phyloP scores from a whole-genome alignment of 1,140 invertebrate genomes.

The Planococcus citri region DNA sequence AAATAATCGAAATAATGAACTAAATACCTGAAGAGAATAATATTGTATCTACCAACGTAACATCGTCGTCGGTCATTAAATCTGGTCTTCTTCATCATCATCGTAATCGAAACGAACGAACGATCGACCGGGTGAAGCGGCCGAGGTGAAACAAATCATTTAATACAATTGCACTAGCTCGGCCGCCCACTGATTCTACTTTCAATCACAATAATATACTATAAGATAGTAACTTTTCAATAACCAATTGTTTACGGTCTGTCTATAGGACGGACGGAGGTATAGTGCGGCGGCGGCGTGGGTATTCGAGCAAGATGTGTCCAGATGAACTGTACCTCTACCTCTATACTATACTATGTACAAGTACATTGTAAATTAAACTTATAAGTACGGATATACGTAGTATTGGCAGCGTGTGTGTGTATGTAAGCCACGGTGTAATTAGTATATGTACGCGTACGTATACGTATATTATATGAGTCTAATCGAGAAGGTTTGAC shows the following conservation, averaged over 20 bases:
- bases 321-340: no score
- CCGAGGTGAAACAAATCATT: constrained; percentile 7
- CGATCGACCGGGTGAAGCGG: no score
- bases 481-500: not conserved
- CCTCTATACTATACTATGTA: no score
- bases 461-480: no score
- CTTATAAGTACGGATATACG: no score
- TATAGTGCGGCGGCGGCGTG: no score
- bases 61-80: not conserved
- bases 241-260: constrained; percentile 2
- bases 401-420: no score
- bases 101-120: no score
- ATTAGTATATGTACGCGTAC: not conserved
- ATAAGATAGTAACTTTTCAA: constrained; percentile 8
- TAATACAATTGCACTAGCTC: not conserved
- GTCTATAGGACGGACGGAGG: no score
- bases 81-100: no score
- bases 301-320: not conserved
- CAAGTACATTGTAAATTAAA: no score
- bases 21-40: not conserved
- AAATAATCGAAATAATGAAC: constrained; percentile 1
- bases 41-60: no score
- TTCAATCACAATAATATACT: not conserved
- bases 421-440: not conserved
- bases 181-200: constrained; percentile 5